A percentile compares a stretch with the other conserved stretches of the same genome.
Conservation (phyloP, 1,140 invertebrate genomes). For the Bombus difficillimus region DNA sequence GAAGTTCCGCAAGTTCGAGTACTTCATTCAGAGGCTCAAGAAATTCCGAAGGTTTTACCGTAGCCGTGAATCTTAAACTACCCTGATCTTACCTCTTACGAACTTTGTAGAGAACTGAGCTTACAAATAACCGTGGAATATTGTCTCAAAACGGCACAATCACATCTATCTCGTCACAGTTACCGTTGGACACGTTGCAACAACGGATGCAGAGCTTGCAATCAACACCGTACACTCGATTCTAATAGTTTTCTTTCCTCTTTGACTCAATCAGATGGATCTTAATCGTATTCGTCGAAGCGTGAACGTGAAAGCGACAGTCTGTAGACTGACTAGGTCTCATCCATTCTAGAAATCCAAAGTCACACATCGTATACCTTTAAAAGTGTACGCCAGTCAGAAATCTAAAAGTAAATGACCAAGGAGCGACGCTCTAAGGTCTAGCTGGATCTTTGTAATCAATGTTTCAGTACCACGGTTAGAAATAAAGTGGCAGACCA, state of each 20-base stretch:
- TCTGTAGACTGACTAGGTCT: too few relatives aligned
- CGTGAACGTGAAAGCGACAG: too few relatives aligned
- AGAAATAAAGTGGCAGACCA: background rate
- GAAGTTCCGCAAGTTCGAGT: slow-evolving; percentile 24
- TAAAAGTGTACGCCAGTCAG: too few relatives aligned
- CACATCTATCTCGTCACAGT: background rate
- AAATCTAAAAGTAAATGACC: too few relatives aligned
- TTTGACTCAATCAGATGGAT: too few relatives aligned
- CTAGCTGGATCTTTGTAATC: background rate
- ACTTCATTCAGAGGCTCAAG: background rate
- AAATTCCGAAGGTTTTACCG: slow-evolving; percentile 20
- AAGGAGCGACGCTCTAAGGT: too few relatives aligned
- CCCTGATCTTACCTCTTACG: background rate
- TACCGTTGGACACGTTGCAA: background rate
- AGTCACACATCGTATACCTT: too few relatives aligned
- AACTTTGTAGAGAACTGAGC: background rate
- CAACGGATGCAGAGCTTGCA: background rate
- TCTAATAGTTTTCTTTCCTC: too few relatives aligned
- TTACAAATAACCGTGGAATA: background rate
- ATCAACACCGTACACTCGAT: background rate
- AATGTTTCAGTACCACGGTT: background rate
- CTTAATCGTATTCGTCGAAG: too few relatives aligned
- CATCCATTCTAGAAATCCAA: too few relatives aligned
- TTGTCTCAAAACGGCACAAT: background rate
- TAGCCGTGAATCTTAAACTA: slow-evolving; percentile 21